phyloP scores from a whole-genome alignment of 2,797 vertebrate species.

The Channallabes apus region DNA sequence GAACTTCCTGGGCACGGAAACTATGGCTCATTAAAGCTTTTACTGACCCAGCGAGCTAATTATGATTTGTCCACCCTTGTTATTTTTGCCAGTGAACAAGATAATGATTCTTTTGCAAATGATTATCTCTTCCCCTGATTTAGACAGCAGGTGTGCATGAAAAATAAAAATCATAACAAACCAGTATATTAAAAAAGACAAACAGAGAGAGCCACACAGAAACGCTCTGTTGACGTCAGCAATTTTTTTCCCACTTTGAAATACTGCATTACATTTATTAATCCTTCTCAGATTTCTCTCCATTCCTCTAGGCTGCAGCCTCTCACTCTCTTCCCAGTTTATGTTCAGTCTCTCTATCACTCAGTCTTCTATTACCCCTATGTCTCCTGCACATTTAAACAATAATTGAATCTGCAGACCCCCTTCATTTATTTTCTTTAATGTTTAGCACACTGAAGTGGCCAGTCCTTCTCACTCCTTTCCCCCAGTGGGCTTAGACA shows the following conservation, averaged over 20 bases:
- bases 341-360: conserved; percentile 24
- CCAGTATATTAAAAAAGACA: background rate
- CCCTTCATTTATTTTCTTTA: conserved; percentile 32
- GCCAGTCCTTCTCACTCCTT: conserved; percentile 25
- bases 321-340: conserved; percentile 35
- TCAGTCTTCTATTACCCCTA: background rate
- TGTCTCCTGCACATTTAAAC: conserved; percentile 42
- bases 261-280: conserved; percentile 28
- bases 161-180: background rate
- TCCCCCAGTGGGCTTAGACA: background rate
- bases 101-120: background rate
- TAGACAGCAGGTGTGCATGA: background rate
- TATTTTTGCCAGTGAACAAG: background rate
- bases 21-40: background rate
- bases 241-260: conserved; percentile 1
- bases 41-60: background rate
- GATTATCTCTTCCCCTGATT: background rate
- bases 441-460: conserved; percentile 33
- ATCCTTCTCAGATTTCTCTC: conserved; percentile 2
- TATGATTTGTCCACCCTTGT: background rate
- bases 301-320: conserved; percentile 34
- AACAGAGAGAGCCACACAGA: background rate
- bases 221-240: conserved; percentile 10
- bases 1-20: background rate
- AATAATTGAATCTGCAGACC: conserved; percentile 39